These are phyloP conservation scores for Picathartes gymnocephalus DNA, from an alignment of 2,113 vertebrate species.

Conservation along the genomic window DNA sequence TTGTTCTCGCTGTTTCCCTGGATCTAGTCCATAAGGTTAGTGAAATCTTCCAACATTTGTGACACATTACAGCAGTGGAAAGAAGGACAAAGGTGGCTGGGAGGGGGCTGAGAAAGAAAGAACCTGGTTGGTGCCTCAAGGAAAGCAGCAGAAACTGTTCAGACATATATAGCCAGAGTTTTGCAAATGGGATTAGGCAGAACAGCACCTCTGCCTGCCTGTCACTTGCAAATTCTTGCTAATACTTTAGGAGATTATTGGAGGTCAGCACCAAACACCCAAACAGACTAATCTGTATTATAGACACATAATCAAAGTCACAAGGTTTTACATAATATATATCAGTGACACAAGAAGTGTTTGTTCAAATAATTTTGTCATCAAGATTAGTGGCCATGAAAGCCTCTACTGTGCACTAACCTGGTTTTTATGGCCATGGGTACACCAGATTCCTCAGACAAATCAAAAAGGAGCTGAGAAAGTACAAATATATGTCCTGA, in stretches of 20 bases:
- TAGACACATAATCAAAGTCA: slow-evolving; percentile 70
- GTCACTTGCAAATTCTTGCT: slow-evolving; percentile 70
- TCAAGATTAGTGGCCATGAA: slow-evolving; percentile 65
- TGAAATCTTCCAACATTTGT: slow-evolving; percentile 15
- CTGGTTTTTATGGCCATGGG: neutral
- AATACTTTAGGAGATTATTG: slow-evolving; percentile 69
- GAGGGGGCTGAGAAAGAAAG: slow-evolving; percentile 4
- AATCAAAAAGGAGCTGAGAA: neutral
- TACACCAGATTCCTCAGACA: neutral
- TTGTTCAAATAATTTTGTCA: slow-evolving; percentile 63
- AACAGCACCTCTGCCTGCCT: slow-evolving; percentile 65
- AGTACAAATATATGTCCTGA: neutral
- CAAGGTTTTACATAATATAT: slow-evolving; percentile 72
- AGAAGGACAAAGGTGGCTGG: neutral
- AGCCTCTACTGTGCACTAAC: slow-evolving; percentile 63
- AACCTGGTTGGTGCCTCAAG: neutral
- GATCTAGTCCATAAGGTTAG: slow-evolving; percentile 13
- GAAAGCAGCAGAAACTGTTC: slow-evolving; percentile 19
- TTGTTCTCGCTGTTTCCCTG: slow-evolving; percentile 40
- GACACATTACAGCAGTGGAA: slow-evolving; percentile 5
- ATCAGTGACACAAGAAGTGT: slow-evolving; percentile 60
- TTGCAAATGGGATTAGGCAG: slow-evolving; percentile 46
- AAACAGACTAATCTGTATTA: slow-evolving; percentile 71
- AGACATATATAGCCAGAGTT: slow-evolving; percentile 34
- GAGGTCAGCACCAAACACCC: slow-evolving; percentile 71